Percentiles rank a stretch among this genome's conserved stretches.
Evolutionary conservation across 2,797 vertebrate species (phyloP).

Genomic region (Eptatretus atami): DNA sequence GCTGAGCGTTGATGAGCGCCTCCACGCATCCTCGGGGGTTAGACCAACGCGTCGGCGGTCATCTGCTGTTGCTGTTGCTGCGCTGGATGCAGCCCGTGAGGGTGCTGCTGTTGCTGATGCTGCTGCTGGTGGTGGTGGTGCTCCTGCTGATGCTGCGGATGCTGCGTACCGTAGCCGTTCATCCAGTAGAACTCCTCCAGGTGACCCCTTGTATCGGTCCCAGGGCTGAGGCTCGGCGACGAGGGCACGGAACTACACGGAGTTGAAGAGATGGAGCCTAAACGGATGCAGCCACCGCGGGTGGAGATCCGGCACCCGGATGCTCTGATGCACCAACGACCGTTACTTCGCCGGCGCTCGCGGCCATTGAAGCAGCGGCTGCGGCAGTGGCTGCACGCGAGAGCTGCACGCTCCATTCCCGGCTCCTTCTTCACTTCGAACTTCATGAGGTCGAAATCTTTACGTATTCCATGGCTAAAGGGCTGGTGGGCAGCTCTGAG

Average conservation of each 20-base stretch:
- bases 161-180: conserved; percentile 19
- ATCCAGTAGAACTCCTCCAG: conserved; percentile 7
- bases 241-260: conserved; percentile 94
- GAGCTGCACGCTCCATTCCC: conserved; percentile 36
- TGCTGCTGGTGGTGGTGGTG: conserved; percentile 10
- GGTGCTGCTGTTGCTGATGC: conserved; percentile 20
- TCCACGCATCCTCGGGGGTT: conserved; percentile 84
- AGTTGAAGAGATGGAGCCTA: conserved; percentile 25
- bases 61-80: conserved; percentile 64
- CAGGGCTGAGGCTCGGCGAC: conserved; percentile 70
- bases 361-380: too few relatives aligned
- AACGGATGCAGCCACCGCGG: conserved; percentile 14
- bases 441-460: conserved; percentile 99
- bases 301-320: conserved; percentile 75
- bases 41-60: conserved; percentile 76
- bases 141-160: conserved; percentile 13
- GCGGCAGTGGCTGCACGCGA: too few relatives aligned
- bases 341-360: too few relatives aligned
- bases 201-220: conserved; percentile 29
- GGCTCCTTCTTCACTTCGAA: conserved; percentile 99
- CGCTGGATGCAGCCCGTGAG: conserved; percentile 92
- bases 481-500: conserved; percentile 81
- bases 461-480: conserved; percentile 95
- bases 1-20: conserved; percentile 79
- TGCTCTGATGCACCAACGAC: conserved; percentile 28